Evolutionary conservation across 2,888 invertebrate genomes (phyloP).

Genomic region (Sarcophaga carnaria): DNA sequence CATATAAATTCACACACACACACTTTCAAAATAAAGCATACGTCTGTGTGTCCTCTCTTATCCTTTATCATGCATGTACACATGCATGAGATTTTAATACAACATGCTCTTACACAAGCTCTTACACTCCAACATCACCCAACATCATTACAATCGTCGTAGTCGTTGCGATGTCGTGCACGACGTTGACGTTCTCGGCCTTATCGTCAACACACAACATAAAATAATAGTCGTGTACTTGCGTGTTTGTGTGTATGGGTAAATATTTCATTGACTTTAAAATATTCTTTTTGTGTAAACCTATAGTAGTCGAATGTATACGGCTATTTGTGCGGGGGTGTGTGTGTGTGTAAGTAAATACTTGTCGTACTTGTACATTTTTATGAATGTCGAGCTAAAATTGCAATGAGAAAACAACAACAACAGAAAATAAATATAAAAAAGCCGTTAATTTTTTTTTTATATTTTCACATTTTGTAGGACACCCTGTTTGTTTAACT

Average conservation of each 20-base stretch:
- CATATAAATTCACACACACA: slow-evolving; percentile 11
- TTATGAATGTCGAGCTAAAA: slow-evolving; percentile 48
- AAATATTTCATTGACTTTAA: slow-evolving; percentile 62
- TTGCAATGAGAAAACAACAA: slow-evolving; percentile 7
- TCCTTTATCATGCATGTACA: background rate
- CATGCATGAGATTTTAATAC: background rate
- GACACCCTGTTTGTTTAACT: slow-evolving; percentile 19
- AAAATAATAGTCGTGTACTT: background rate
- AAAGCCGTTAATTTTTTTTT: background rate
- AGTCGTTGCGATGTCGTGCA: background rate
- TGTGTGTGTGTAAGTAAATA: slow-evolving; percentile 31
- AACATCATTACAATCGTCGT: background rate
- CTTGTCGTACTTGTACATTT: slow-evolving; percentile 32
- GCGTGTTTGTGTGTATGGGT: slow-evolving; percentile 4
- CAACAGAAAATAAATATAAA: slow-evolving; percentile 6
- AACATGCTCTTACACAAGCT: slow-evolving; percentile 3
- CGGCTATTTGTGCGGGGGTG: background rate
- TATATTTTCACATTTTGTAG: slow-evolving; percentile 22
- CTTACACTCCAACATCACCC: background rate
- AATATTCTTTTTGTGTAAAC: slow-evolving; percentile 39
- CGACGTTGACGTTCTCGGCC: background rate
- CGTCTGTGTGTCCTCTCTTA: background rate
- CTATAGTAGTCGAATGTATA: background rate
- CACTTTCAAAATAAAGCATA: background rate
- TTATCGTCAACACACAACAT: background rate